Evolutionary conservation across 2,888 invertebrate species (phyloP).

Genomic region (Plagodis dolabraria): DNA sequence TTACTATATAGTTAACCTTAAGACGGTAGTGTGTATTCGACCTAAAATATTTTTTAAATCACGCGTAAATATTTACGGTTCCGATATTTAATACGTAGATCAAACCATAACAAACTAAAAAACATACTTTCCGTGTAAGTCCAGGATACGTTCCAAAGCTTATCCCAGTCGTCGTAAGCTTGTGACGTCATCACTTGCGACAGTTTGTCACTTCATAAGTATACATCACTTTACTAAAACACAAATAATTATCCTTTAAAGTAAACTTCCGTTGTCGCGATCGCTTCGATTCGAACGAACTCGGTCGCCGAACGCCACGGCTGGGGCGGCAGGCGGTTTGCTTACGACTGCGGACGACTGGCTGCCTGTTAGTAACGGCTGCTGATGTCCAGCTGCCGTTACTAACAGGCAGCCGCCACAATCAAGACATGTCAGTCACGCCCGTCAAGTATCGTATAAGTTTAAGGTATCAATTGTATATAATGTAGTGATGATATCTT

Average conservation of each 20-base stretch:
- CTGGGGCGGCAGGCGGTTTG: slow-evolving; percentile 5
- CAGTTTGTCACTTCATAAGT: slow-evolving; percentile 16
- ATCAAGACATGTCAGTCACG: too few species aligned
- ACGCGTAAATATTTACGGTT: too few species aligned
- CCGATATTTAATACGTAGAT: neutral
- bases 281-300: neutral
- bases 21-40: too few species aligned
- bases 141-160: slow-evolving; percentile 40
- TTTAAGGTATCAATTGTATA: too few species aligned
- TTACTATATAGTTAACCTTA: too few species aligned
- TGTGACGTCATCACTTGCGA: slow-evolving; percentile 21
- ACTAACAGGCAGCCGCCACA: too few species aligned
- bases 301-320: neutral
- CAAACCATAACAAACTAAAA: slow-evolving; percentile 3
- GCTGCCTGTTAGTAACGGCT: too few species aligned
- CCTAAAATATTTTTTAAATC: too few species aligned
- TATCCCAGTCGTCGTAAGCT: slow-evolving; percentile 36
- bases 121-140: slow-evolving; percentile 33
- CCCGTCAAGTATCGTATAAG: too few species aligned
- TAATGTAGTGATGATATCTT: too few species aligned
- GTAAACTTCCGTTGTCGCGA: slow-evolving; percentile 12
- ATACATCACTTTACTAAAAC: slow-evolving; percentile 18
- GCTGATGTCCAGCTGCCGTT: too few species aligned
- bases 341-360: slow-evolving; percentile 12
- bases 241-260: slow-evolving; percentile 3